Evolutionary conservation across 64 coral and sea anemone species (phyloP).

Genomic region (Actinia equina): DNA sequence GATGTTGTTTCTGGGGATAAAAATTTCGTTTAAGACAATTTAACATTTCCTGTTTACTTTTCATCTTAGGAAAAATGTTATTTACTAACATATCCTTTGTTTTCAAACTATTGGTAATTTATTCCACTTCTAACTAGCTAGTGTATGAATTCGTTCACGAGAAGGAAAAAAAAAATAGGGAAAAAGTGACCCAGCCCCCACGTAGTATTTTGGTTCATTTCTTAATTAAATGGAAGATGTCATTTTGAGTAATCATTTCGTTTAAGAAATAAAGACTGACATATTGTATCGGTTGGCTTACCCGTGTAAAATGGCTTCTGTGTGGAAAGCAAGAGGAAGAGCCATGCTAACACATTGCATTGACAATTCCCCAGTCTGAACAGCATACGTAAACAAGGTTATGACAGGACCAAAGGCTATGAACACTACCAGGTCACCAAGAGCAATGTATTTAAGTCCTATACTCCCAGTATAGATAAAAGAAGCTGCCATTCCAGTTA

Average conservation of each 20-base stretch:
- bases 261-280: neutral
- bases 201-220: too few species aligned
- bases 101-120: too few species aligned
- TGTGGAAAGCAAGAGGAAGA: slow-evolving; percentile 61
- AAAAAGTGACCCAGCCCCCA: too few species aligned
- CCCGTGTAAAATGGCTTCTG: slow-evolving; percentile 91
- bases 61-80: neutral
- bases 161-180: too few species aligned
- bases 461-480: slow-evolving; percentile 84
- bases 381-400: slow-evolving; percentile 60
- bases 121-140: neutral
- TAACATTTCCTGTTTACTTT: neutral
- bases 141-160: neutral
- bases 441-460: slow-evolving; percentile 59
- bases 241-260: neutral
- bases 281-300: neutral
- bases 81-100: neutral
- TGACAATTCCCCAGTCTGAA: slow-evolving; percentile 51
- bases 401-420: slow-evolving; percentile 74
- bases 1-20: slow-evolving; percentile 17
- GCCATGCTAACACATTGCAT: slow-evolving; percentile 24
- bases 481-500: slow-evolving; percentile 52
- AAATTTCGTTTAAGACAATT: neutral
- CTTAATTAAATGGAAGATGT: too few species aligned
- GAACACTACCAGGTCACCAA: slow-evolving; percentile 64